These are phyloP conservation scores for Pardosa pseudoannulata DNA, from an alignment of 2,888 invertebrate genomes.

Conservation along the genomic window DNA sequence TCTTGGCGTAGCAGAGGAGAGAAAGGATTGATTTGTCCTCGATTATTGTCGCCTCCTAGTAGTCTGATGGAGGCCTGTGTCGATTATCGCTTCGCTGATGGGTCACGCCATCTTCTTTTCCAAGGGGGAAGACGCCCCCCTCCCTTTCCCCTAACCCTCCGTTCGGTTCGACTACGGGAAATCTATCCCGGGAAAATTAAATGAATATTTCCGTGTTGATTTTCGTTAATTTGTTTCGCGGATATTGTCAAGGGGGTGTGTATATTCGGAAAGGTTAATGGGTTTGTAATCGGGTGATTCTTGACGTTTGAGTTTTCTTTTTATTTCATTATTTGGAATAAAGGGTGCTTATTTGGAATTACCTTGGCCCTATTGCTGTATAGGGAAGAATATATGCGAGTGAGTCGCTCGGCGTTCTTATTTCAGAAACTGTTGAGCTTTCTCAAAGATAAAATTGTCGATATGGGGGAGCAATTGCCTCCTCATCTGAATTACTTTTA, in stretches of 20 bases:
- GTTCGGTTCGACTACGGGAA: not conserved
- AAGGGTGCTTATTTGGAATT: too few relatives aligned
- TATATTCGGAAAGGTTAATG: not conserved
- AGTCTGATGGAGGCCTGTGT: conserved; percentile 57
- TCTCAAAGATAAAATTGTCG: too few relatives aligned
- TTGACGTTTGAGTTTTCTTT: too few relatives aligned
- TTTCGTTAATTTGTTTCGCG: conserved; percentile 4
- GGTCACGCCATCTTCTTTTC: conserved; percentile 32
- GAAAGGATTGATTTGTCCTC: conserved; percentile 71
- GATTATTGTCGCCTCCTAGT: conserved; percentile 64
- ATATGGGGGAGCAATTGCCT: too few relatives aligned
- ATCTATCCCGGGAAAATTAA: conserved; percentile 10
- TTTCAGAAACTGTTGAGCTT: too few relatives aligned
- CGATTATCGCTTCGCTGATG: conserved; percentile 68
- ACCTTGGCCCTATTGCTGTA: too few relatives aligned
- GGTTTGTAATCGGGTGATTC: not conserved
- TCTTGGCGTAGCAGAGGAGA: conserved; percentile 46
- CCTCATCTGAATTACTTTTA: too few relatives aligned
- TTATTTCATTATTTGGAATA: too few relatives aligned
- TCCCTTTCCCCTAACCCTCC: not conserved
- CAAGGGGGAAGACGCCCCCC: not conserved
- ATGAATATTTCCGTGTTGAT: conserved; percentile 13
- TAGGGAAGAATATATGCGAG: too few relatives aligned
- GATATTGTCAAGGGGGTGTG: not conserved
- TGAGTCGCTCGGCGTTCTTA: too few relatives aligned